phyloP scores from a whole-genome alignment of 2,113 vertebrate species.

The Toxotes chatareus region DNA sequence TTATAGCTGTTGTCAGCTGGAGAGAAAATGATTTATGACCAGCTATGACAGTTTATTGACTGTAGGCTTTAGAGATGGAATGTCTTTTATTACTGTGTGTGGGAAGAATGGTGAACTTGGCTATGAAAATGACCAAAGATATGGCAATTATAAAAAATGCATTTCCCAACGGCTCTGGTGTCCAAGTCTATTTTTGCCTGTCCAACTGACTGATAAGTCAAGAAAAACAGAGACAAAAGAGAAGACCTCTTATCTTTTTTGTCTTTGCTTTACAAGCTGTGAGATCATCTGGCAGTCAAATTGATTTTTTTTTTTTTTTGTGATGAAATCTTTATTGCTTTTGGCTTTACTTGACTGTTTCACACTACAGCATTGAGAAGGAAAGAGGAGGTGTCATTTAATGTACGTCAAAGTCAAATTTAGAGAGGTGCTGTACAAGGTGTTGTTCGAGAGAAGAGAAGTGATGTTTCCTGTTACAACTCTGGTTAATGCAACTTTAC shows the following conservation, averaged over 20 bases:
- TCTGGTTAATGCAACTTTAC: too few species aligned
- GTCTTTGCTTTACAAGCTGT: constrained; percentile 38
- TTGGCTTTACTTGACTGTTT: constrained; percentile 12
- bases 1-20: constrained; percentile 23
- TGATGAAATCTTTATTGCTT: constrained; percentile 6
- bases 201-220: constrained; percentile 42
- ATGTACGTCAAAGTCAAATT: background rate
- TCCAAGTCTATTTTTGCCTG: constrained; percentile 31
- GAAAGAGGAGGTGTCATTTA: background rate
- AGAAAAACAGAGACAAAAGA: constrained; percentile 53
- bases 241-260: constrained; percentile 39
- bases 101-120: constrained; percentile 51
- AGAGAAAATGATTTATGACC: constrained; percentile 2
- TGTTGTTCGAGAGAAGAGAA: too few species aligned
- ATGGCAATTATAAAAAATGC: constrained; percentile 32
- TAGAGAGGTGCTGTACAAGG: background rate
- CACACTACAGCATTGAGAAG: background rate
- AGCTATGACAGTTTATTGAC: constrained; percentile 36
- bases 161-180: constrained; percentile 44
- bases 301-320: constrained; percentile 2
- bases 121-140: constrained; percentile 37
- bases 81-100: background rate
- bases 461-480: too few species aligned
- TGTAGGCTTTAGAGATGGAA: constrained; percentile 16
- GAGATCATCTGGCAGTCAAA: constrained; percentile 28